A percentile compares a stretch with the other conserved stretches of the same genome.
phyloP scores from a whole-genome alignment of 2,113 vertebrate genomes.

The Hucho hucho region DNA sequence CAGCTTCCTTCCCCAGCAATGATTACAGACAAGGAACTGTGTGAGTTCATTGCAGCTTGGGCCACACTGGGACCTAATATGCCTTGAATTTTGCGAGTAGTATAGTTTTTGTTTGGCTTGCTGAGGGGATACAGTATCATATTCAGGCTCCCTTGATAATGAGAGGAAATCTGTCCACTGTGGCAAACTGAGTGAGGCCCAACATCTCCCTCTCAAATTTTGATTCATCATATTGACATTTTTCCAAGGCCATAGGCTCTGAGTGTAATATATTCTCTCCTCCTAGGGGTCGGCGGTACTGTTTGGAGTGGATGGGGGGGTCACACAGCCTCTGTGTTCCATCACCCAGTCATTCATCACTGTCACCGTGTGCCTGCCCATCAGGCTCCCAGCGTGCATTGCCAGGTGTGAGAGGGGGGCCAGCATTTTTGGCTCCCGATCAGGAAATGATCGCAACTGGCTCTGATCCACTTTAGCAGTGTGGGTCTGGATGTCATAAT shows the following conservation, averaged over 20 bases:
- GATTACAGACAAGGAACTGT: constrained; percentile 36
- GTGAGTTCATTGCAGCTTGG: constrained; percentile 12
- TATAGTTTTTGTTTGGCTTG: constrained; percentile 15
- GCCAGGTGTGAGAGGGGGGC: constrained; percentile 65
- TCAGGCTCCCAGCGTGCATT: constrained; percentile 53
- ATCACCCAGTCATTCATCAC: constrained; percentile 68
- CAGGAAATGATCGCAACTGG: constrained; percentile 63
- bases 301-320: constrained; percentile 37
- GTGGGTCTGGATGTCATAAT: constrained; percentile 52
- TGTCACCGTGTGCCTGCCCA: constrained; percentile 52
- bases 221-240: constrained; percentile 61
- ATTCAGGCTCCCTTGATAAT: constrained; percentile 40
- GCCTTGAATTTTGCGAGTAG: constrained; percentile 38
- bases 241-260: constrained; percentile 54
- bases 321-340: constrained; percentile 65
- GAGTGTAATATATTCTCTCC: constrained; percentile 54
- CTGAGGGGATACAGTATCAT: constrained; percentile 31
- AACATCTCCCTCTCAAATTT: constrained; percentile 46
- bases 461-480: constrained; percentile 53
- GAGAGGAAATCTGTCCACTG: constrained; percentile 54
- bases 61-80: constrained; percentile 22
- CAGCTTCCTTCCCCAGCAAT: constrained; percentile 52
- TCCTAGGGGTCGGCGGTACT: constrained; percentile 47
- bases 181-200: constrained; percentile 42
- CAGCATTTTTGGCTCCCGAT: constrained; percentile 54